Base-by-base conservation (phyloP, 2,888 invertebrate genomes). In the Drosophila prolongata region DNA sequence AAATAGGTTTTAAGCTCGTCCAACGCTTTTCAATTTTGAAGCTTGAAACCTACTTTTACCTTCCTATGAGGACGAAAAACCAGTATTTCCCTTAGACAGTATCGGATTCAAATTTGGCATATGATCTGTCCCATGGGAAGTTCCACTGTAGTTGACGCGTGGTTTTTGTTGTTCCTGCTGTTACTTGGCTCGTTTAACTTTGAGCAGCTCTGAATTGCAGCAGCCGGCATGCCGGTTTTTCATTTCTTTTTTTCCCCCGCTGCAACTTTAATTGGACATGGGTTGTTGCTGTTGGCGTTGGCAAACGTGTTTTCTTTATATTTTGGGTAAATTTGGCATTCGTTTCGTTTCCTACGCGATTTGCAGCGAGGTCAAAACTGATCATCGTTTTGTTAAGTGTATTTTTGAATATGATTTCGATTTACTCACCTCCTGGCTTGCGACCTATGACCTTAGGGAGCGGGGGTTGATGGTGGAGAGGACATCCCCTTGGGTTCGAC, bases 301-400 rank as follows among this genome's bases (percentile, higher is more conserved):
- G 88, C 83, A 83, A 83, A 87, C 88, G 62, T 87, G 83, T 83
- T 83, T 80, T 65, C 11, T 47, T 34, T 35, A 10, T 56, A 70
- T 79, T 77, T 68, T 68, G 50, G 64, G 44, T 44, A 61, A 78
- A 67, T 78, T 73, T 74, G 56, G 60, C 58, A 64, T 80, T 73
- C 67, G 72, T 77, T 78, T 82, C 73, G 72, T 77, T 78, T 82
- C 73, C 81, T 71, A 78, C 64, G 71, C 80, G 69, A 49, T 60
- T 75, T 54, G 46, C 49, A 49, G 69, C 76, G 76, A 82, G 83
- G 83, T 81, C 78, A 78, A 55, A 35, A 35, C 35, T 30, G 8
- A 57, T 56, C 52, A 52, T 24, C 44, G 19, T 35, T 60, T n/a
- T 16, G 42, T 30, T 13, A 37, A 53, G 44, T 49, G 14, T 37